Percentiles rank a stretch among this genome's conserved stretches.
Evolutionary conservation across 2,888 invertebrate genomes (phyloP).

Genomic region (Ochlodes sylvanus): DNA sequence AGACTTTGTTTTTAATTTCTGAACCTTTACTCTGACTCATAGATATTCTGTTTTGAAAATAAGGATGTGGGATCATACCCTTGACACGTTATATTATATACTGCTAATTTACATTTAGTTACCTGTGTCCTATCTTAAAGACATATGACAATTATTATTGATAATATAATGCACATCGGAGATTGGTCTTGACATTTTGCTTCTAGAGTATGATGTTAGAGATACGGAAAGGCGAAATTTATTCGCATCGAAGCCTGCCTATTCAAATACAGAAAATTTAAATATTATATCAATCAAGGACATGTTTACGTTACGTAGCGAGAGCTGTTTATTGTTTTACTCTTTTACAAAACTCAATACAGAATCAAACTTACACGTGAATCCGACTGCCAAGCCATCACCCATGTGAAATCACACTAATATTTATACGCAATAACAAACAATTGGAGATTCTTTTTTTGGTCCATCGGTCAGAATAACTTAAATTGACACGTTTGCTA

Average conservation of each 20-base stretch:
- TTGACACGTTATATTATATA: too few species aligned
- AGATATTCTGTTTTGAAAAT: too few species aligned
- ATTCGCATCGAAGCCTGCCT: conserved; percentile 48
- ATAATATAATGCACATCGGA: not conserved
- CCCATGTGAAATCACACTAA: conserved; percentile 81
- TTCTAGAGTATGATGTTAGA: conserved; percentile 37
- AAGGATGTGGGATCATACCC: too few species aligned
- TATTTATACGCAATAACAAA: conserved; percentile 71
- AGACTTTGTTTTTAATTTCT: too few species aligned
- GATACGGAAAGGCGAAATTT: conserved; percentile 49
- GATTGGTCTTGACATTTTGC: conserved; percentile 12
- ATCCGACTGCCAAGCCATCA: conserved; percentile 85
- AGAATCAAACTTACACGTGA: conserved; percentile 72
- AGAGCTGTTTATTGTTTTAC: conserved; percentile 18
- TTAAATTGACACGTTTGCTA: conserved; percentile 80
- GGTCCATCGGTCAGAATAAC: conserved; percentile 75
- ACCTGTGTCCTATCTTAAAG: too few species aligned
- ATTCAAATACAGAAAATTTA: conserved; percentile 63
- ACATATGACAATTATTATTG: too few species aligned
- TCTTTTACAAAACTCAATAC: not conserved
- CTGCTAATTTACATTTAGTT: too few species aligned
- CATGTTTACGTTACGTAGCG: conserved; percentile 52
- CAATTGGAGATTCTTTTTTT: conserved; percentile 75
- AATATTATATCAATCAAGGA: conserved; percentile 73
- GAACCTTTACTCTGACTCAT: too few species aligned